Evolutionary conservation across 2,888 invertebrate genomes (phyloP).

Genomic region (Chalcosyrphus nemorum): DNA sequence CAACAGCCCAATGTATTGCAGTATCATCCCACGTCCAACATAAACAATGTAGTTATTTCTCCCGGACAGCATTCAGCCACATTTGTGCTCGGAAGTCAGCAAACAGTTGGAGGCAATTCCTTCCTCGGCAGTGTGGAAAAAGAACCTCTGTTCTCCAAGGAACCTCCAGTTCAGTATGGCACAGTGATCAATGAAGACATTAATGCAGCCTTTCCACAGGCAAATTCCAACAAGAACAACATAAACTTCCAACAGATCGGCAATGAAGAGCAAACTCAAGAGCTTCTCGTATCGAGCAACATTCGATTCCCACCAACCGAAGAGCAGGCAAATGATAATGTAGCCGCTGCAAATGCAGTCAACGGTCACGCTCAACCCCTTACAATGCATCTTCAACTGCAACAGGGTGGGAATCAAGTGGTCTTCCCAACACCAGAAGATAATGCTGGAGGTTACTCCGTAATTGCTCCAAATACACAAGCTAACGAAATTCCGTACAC

Average conservation of each 20-base stretch:
- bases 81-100: conserved; percentile 86
- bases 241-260: conserved; percentile 59
- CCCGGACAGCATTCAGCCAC: conserved; percentile 86
- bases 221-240: conserved; percentile 69
- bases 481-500: conserved; percentile 54
- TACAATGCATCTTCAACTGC: conserved; percentile 77
- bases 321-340: conserved; percentile 75
- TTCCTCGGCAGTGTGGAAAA: conserved; percentile 83
- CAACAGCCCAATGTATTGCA: conserved; percentile 81
- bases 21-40: conserved; percentile 82
- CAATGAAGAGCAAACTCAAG: conserved; percentile 77
- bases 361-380: conserved; percentile 81
- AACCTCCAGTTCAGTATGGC: conserved; percentile 79
- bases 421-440: conserved; percentile 79
- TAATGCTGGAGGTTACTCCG: conserved; percentile 41
- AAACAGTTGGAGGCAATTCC: conserved; percentile 83
- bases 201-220: conserved; percentile 75
- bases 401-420: conserved; percentile 78
- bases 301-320: conserved; percentile 80
- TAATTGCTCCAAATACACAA: conserved; percentile 48
- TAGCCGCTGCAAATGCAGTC: conserved; percentile 74
- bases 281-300: conserved; percentile 79
- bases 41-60: conserved; percentile 86
- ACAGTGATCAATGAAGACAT: conserved; percentile 80
- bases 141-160: conserved; percentile 82